These are phyloP conservation scores for Pollicipes pollicipes DNA, from an alignment of 1,140 invertebrate genomes.

Conservation along the genomic window DNA sequence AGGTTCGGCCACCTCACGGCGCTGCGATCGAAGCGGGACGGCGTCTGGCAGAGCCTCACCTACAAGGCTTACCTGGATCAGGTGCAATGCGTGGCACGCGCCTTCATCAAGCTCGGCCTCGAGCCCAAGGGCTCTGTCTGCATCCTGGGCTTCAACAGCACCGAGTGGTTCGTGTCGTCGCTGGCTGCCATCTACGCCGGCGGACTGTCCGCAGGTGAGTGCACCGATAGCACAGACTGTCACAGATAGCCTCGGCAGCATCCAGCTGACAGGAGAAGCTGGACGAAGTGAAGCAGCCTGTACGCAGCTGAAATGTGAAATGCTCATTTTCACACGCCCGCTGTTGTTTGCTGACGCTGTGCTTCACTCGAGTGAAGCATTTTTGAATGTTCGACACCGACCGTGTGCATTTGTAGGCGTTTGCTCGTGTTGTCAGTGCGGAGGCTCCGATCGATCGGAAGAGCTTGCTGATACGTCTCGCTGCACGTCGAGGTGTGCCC, in stretches of 20 bases:
- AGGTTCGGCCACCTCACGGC: slow-evolving; percentile 14
- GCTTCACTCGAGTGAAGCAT: no score
- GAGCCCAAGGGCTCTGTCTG: slow-evolving; percentile 61
- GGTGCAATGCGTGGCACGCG: slow-evolving; percentile 59
- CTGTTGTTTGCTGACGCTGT: no score
- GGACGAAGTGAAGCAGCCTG: not conserved
- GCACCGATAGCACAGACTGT: no score
- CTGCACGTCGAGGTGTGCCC: no score
- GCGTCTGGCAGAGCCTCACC: slow-evolving; percentile 16
- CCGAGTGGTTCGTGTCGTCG: slow-evolving; percentile 30
- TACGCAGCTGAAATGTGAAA: slow-evolving; percentile 21
- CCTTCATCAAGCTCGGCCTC: slow-evolving; percentile 68
- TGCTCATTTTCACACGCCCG: no score
- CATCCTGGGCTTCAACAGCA: slow-evolving; percentile 49
- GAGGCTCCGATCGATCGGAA: no score
- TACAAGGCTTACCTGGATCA: slow-evolving; percentile 23
- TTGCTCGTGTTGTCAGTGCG: no score
- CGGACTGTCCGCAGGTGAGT: slow-evolving; percentile 17
- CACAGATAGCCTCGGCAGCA: not conserved
- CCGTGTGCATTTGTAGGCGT: no score
- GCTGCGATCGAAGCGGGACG: slow-evolving; percentile 17
- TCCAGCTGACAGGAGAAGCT: not conserved
- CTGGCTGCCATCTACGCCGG: not conserved
- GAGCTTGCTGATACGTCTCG: no score
- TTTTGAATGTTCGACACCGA: no score